These are phyloP conservation scores for Syrmaticus mikado DNA, from an alignment of 2,113 vertebrate species.

Conservation along the genomic window DNA sequence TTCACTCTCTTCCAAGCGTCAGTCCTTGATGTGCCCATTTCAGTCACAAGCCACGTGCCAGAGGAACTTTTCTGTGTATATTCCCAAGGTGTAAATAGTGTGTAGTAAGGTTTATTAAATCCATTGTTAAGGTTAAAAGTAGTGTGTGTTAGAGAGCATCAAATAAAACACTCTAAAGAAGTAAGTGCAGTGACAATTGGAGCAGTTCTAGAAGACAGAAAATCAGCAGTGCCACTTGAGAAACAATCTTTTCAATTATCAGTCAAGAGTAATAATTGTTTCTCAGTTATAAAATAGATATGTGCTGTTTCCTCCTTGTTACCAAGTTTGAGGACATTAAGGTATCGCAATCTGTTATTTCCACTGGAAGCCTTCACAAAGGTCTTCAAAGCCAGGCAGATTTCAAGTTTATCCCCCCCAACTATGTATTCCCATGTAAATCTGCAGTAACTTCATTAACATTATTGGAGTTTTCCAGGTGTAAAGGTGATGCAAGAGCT, in stretches of 20 bases:
- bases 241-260: neutral
- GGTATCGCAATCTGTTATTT: neutral
- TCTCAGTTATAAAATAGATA: neutral
- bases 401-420: neutral
- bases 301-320: neutral
- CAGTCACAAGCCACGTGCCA: neutral
- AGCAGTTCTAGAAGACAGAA: neutral
- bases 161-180: constrained; percentile 28
- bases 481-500: constrained; percentile 36
- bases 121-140: constrained; percentile 34
- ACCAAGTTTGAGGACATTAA: neutral
- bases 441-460: constrained; percentile 43
- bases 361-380: neutral
- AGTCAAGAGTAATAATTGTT: neutral
- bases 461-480: constrained; percentile 21
- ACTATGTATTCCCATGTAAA: constrained; percentile 18
- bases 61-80: neutral
- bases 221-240: neutral
- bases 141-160: constrained; percentile 29
- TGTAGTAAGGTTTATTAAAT: neutral
- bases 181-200: neutral
- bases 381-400: constrained; percentile 27
- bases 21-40: neutral
- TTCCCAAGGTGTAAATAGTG: constrained; percentile 9
- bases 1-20: neutral